Evolutionary conservation across 1,140 invertebrate species (phyloP).

Genomic region (Rhagoletis pomonella): DNA sequence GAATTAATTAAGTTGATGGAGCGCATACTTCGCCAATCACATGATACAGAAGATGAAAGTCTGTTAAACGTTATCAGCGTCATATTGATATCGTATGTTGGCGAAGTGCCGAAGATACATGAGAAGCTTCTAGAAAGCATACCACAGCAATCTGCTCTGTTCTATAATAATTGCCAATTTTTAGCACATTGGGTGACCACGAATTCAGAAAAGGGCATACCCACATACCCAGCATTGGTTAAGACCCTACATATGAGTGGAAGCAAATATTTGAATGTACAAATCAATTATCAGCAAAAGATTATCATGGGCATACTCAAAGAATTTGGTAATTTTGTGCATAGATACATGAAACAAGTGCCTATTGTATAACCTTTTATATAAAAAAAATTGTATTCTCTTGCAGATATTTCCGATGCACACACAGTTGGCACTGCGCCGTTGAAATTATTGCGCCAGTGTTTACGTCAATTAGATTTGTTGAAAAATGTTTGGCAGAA

Average conservation of each 20-base stretch:
- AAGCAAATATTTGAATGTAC: constrained; percentile 80
- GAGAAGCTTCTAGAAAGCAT: constrained; percentile 85
- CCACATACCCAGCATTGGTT: constrained; percentile 70
- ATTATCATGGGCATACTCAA: constrained; percentile 83
- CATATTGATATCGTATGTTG: constrained; percentile 87
- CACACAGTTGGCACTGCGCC: constrained; percentile 78
- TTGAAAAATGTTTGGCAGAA: constrained; percentile 90
- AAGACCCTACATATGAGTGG: constrained; percentile 80
- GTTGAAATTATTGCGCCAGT: constrained; percentile 86
- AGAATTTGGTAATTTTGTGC: constrained; percentile 79
- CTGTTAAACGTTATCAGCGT: constrained; percentile 77
- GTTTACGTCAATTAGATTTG: constrained; percentile 87
- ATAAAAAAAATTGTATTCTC: constrained; percentile 29
- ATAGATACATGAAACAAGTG: background rate
- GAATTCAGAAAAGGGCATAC: constrained; percentile 69
- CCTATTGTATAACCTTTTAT: constrained; percentile 4
- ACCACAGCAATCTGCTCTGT: constrained; percentile 90
- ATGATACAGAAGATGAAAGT: constrained; percentile 79
- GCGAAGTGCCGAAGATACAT: constrained; percentile 86
- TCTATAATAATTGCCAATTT: constrained; percentile 95
- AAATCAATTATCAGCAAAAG: constrained; percentile 83
- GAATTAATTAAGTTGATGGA: constrained; percentile 83
- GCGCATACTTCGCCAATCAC: constrained; percentile 83
- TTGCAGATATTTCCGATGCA: constrained; percentile 78
- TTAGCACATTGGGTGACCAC: constrained; percentile 80